Percentiles rank a stretch among this genome's conserved stretches.
phyloP scores from a whole-genome alignment of 2,888 invertebrate species.

The Nomada lathburiana region DNA sequence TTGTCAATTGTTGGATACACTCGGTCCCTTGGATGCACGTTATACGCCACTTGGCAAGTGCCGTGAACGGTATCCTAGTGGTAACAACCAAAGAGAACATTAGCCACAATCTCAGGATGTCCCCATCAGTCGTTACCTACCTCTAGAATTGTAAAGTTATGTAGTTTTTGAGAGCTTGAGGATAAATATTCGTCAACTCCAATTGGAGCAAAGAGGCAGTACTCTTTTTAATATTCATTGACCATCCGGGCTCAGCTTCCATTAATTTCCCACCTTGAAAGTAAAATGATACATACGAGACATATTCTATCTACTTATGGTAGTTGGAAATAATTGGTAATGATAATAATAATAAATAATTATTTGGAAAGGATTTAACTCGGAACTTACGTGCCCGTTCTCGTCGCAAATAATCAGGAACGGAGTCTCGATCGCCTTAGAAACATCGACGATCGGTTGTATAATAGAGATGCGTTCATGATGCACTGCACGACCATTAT shows the following conservation, averaged over 20 bases:
- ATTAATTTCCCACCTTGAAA: slow-evolving; percentile 77
- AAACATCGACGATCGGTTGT: slow-evolving; percentile 62
- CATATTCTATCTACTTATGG: neutral
- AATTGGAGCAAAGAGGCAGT: slow-evolving; percentile 83
- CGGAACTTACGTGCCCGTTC: slow-evolving; percentile 63
- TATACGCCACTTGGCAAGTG: slow-evolving; percentile 78
- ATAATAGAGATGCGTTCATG: slow-evolving; percentile 45
- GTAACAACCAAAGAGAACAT: slow-evolving; percentile 85
- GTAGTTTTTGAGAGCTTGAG: slow-evolving; percentile 66
- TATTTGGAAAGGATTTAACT: too few species aligned
- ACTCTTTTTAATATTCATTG: slow-evolving; percentile 83
- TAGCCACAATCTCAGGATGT: slow-evolving; percentile 75
- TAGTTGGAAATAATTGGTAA: neutral
- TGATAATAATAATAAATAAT: too few species aligned
- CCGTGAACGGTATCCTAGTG: slow-evolving; percentile 84
- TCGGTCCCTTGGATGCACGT: slow-evolving; percentile 72
- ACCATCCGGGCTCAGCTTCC: slow-evolving; percentile 79
- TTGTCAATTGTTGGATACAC: slow-evolving; percentile 44
- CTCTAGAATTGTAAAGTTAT: slow-evolving; percentile 79
- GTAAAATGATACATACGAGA: slow-evolving; percentile 50
- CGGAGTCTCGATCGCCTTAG: slow-evolving; percentile 71
- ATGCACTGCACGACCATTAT: slow-evolving; percentile 76
- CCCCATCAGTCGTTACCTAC: slow-evolving; percentile 84
- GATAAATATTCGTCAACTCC: slow-evolving; percentile 74
- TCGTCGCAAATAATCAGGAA: slow-evolving; percentile 75